phyloP scores from a whole-genome alignment of 2,113 vertebrate genomes.

The Catharus fuscescens region DNA sequence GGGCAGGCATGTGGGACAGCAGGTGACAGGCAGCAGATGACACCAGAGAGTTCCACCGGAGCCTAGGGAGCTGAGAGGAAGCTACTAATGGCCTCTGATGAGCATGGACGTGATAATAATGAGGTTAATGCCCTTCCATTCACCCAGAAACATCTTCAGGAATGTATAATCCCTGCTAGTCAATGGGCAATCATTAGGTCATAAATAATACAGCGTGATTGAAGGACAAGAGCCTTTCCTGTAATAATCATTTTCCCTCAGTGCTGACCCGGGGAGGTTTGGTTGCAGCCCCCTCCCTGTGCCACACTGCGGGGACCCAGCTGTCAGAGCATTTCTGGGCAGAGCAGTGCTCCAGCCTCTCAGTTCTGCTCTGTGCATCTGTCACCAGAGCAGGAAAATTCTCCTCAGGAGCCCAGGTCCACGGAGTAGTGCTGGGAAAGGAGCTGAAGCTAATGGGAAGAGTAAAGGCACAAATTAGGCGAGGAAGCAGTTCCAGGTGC shows the following conservation, averaged over 20 bases:
- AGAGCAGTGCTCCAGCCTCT: neutral
- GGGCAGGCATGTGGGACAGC: neutral
- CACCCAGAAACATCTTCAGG: constrained; percentile 38
- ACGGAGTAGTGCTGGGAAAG: neutral
- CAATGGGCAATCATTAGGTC: constrained; percentile 48
- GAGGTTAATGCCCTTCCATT: constrained; percentile 56
- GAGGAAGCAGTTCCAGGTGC: neutral
- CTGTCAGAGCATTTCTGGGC: neutral
- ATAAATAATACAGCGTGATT: constrained; percentile 27
- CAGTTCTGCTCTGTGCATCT: neutral
- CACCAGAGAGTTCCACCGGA: neutral
- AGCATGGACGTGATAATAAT: neutral
- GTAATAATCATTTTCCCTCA: neutral
- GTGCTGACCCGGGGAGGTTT: neutral
- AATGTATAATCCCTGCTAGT: constrained; percentile 27
- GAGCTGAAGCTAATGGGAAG: neutral
- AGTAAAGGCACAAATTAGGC: neutral
- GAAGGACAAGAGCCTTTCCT: constrained; percentile 14
- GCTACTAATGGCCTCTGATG: constrained; percentile 31
- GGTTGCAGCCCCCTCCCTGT: neutral
- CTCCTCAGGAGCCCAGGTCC: neutral
- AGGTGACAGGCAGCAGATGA: neutral
- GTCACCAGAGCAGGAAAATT: neutral
- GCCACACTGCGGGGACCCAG: neutral
- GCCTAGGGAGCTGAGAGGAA: neutral